Evolutionary conservation across 2,113 vertebrate genomes (phyloP), one percentile per base, ranked within the genome.

Genomic region (Ellobius talpinus): DNA sequence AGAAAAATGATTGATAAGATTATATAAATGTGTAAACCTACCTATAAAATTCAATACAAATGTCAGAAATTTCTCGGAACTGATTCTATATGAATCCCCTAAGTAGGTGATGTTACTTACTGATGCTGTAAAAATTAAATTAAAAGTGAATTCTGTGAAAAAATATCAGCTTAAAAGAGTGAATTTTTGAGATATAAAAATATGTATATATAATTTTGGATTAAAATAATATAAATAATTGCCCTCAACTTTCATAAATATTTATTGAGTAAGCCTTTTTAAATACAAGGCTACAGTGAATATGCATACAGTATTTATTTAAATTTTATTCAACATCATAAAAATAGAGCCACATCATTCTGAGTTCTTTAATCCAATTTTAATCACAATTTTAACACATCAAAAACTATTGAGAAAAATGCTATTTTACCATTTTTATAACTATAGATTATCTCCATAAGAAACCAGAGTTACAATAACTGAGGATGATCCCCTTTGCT

Each of bases 241-340:
- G 88, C 9, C 39, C 4, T 82, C 70, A 91, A 91, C 90, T 77
- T 90, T 19, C 84, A 81, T 4, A 96, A 61, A 45, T 77, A 87
- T 29, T 81, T 76, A 90, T 66, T 63, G 6, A 73, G 1, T 31
- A 61, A 1, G 0, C 0, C 47, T 89, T 92, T 88, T 88, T 88
- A 8, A 89, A 5, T 36, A 85, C 11, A 86, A 72, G 24, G 8
- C 2, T 23, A 42, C 39, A 74, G 0, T 29, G 0, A 47, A 58
- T 19, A 55, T n/a, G 2, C 45, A 68, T 52, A 84, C 2, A 42
- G 0, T 2, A 96, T 31, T 74, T 90, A 65, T 42, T 91, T 74
- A 87, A 45, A 91, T 23, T 81, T 77, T 89, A 68, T 76, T 91
- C 8, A 91, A 26, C 7, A 88, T 93, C 13, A 36, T 91, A 8